Percentiles rank a stretch among this genome's conserved stretches.
Conservation (phyloP, 1,140 invertebrate genomes). For the Heterodera schachtii region DNA sequence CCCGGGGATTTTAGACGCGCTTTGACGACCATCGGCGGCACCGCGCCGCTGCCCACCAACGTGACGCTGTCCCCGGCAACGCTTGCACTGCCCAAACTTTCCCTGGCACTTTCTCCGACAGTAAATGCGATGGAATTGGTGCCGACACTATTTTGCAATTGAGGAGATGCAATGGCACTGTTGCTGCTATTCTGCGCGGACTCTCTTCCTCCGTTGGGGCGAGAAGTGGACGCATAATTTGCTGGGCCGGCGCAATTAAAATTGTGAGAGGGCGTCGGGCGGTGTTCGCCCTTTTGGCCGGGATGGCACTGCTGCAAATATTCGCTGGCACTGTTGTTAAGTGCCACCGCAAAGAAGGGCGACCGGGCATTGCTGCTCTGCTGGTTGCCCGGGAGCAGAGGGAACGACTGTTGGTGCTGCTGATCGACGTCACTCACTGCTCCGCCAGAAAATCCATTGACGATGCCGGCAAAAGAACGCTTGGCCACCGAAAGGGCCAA, state of each 20-base stretch:
- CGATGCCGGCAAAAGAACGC: constrained; percentile 22
- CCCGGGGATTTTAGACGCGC: constrained; percentile 17
- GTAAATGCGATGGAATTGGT: neutral
- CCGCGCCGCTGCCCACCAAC: neutral
- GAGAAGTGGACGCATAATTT: constrained; percentile 12
- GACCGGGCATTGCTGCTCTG: constrained; percentile 15
- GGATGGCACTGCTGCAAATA: constrained; percentile 13
- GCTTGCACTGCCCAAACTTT: constrained; percentile 20
- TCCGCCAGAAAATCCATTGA: neutral
- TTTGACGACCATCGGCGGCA: constrained; percentile 20
- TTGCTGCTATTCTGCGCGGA: neutral
- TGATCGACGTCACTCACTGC: neutral
- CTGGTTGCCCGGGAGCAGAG: constrained; percentile 10
- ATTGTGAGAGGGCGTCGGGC: neutral
- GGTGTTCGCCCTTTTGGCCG: neutral
- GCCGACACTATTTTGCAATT: neutral
- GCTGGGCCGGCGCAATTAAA: neutral
- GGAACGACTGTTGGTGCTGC: constrained; percentile 17
- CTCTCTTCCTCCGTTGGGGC: constrained; percentile 8
- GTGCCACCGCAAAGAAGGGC: constrained; percentile 19
- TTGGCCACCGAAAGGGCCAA: constrained; percentile 6
- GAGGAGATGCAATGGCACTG: neutral
- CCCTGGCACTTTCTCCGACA: constrained; percentile 19
- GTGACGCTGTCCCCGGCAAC: constrained; percentile 4
- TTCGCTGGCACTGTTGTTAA: constrained; percentile 18